Evolutionary conservation across 2,888 invertebrate genomes (phyloP).

Genomic region (Chrysopilus asiliformis): DNA sequence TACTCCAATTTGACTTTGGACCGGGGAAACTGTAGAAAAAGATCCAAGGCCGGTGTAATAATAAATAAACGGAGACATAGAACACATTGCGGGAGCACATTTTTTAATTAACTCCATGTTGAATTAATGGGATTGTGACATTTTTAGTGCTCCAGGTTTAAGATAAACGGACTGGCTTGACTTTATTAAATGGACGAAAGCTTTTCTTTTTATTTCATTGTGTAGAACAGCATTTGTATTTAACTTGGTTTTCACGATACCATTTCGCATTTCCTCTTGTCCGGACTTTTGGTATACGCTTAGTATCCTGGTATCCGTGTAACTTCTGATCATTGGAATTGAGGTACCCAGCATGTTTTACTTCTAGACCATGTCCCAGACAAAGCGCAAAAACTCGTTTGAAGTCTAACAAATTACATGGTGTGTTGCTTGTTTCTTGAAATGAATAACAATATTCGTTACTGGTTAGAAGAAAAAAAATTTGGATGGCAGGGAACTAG

Average conservation of each 20-base stretch:
- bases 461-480: no score
- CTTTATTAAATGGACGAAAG: conserved; percentile 12
- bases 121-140: conserved; percentile 15
- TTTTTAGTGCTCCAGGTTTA: conserved; percentile 15
- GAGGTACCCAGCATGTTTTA: background rate
- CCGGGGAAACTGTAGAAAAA: no score
- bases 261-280: no score
- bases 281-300: no score
- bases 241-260: no score
- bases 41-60: conserved; percentile 12
- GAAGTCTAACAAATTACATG: conserved; percentile 8
- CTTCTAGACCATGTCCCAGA: conserved; percentile 1
- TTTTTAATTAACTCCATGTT: conserved; percentile 15
- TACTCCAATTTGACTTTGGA: no score
- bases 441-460: no score
- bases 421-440: background rate
- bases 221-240: no score
- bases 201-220: no score
- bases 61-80: conserved; percentile 13
- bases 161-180: conserved; percentile 13
- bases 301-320: no score
- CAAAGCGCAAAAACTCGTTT: conserved; percentile 6
- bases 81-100: conserved; percentile 15
- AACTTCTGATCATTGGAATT: no score
- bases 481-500: no score